phyloP scores from a whole-genome alignment of 2,888 invertebrate genomes.

The Drosophila pseudotalamancana region DNA sequence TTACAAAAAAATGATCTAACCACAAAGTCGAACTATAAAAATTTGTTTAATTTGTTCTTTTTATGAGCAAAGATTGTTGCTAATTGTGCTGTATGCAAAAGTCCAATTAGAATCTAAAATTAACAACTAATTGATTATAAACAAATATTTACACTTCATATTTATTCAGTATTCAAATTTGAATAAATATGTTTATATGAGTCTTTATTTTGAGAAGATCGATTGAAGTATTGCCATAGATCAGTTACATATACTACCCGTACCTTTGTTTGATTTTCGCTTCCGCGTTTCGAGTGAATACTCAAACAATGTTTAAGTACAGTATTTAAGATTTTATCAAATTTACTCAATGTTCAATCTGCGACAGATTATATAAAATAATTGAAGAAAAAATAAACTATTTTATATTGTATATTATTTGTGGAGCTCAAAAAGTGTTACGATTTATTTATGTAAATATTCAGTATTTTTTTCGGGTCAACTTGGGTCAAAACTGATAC shows the following conservation, averaged over 20 bases:
- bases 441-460: slow-evolving; percentile 2
- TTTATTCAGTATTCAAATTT: slow-evolving; percentile 6
- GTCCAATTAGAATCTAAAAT: neutral
- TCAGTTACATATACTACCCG: slow-evolving; percentile 12
- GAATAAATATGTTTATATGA: neutral
- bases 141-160: no score
- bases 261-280: no score
- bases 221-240: slow-evolving; percentile 15
- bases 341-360: no score
- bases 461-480: slow-evolving; percentile 1
- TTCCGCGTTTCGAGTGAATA: neutral
- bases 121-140: slow-evolving; percentile 9
- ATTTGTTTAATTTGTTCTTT: neutral
- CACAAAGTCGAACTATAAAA: neutral
- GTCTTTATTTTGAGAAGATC: neutral
- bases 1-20: no score
- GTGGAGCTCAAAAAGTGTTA: neutral
- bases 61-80: no score
- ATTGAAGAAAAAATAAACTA: no score
- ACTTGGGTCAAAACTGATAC: slow-evolving; percentile 29
- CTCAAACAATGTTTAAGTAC: neutral
- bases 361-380: no score
- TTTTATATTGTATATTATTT: no score
- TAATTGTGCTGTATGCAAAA: slow-evolving; percentile 7
- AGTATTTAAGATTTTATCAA: slow-evolving; percentile 5